A percentile compares a stretch with the other conserved stretches of the same genome.
Conservation (phyloP, 2,113 vertebrate genomes). For the Anthoscopus minutus region DNA sequence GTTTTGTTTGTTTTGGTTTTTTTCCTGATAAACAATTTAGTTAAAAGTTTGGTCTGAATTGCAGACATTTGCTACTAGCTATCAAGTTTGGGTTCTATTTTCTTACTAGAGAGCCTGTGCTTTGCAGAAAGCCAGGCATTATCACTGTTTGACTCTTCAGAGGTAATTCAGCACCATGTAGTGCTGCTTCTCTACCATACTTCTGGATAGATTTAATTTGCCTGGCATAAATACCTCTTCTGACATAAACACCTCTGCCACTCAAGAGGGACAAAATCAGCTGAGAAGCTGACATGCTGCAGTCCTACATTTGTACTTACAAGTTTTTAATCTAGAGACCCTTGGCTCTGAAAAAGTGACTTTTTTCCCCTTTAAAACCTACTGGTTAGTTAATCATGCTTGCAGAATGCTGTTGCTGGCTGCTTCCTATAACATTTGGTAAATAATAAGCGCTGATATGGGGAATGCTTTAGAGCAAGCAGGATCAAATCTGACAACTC, state of each 20-base stretch:
- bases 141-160: not conserved
- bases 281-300: not conserved
- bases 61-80: not conserved
- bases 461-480: not conserved
- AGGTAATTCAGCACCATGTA: not conserved
- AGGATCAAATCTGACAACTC: conserved; percentile 25
- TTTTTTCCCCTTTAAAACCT: not conserved
- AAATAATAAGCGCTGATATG: conserved; percentile 43
- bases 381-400: conserved; percentile 39
- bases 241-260: not conserved
- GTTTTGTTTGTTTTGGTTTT: not conserved
- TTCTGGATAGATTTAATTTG: not conserved
- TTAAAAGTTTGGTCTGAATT: not conserved
- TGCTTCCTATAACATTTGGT: conserved; percentile 33
- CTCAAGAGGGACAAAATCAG: not conserved
- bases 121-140: not conserved
- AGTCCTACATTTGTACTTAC: not conserved
- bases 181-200: not conserved
- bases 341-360: not conserved
- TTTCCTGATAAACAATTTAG: not conserved
- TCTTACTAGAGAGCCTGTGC: not conserved
- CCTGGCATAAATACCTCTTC: too few relatives aligned
- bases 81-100: not conserved
- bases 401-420: conserved; percentile 41
- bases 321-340: not conserved